Evolutionary conservation across 2,888 invertebrate genomes (phyloP).

Genomic region (Leptura quadrifasciata): DNA sequence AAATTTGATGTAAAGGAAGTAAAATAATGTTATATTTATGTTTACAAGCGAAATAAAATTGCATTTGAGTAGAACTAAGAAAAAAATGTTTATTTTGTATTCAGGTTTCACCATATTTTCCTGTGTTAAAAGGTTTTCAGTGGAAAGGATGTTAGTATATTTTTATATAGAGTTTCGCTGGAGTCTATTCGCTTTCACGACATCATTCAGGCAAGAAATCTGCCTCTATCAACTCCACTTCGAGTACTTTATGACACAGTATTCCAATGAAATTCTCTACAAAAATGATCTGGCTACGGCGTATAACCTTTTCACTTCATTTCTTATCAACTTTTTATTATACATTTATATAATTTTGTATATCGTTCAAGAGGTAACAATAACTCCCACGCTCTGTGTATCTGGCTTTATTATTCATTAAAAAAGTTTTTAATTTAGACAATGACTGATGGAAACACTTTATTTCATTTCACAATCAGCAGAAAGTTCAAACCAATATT

Average conservation of each 20-base stretch:
- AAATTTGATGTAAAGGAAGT: background rate
- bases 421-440: conserved; percentile 12
- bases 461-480: conserved; percentile 17
- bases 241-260: background rate
- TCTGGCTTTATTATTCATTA: conserved; percentile 9
- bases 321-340: background rate
- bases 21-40: background rate
- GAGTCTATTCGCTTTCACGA: background rate
- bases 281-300: background rate
- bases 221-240: conserved; percentile 19
- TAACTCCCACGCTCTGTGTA: background rate
- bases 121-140: background rate
- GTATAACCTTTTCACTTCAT: background rate
- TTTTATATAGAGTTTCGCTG: background rate
- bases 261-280: background rate
- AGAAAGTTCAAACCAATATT: background rate
- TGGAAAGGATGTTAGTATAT: background rate
- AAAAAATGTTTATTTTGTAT: background rate
- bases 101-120: background rate
- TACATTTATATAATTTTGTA: conserved; percentile 19
- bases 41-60: background rate
- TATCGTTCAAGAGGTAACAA: background rate
- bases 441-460: conserved; percentile 7
- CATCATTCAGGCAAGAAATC: conserved; percentile 17
- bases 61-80: background rate